Conservation (phyloP, 2,888 invertebrate genomes). For the Dolichopus griseipennis region DNA sequence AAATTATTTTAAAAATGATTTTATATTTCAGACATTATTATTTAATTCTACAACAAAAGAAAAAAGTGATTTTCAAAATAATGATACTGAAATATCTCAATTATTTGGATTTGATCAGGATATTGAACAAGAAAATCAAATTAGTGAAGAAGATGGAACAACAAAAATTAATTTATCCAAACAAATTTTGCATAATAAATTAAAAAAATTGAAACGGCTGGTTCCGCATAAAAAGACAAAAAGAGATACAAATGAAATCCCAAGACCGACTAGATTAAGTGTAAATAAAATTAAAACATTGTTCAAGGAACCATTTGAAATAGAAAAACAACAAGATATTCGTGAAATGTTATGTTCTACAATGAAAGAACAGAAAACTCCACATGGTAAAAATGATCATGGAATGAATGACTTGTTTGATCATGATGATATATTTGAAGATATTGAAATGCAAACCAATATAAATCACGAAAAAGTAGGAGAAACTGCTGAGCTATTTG, state of each 20-base stretch:
- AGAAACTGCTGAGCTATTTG: neutral
- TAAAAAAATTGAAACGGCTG: conserved; percentile 28
- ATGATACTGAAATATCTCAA: conserved; percentile 15
- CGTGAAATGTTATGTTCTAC: conserved; percentile 36
- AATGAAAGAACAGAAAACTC: conserved; percentile 23
- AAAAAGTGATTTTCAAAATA: too few species aligned
- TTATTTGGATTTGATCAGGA: conserved; percentile 33
- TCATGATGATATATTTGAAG: conserved; percentile 12
- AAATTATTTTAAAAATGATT: too few species aligned
- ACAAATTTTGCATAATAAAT: conserved; percentile 26
- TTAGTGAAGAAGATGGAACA: conserved; percentile 8
- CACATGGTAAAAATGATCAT: neutral
- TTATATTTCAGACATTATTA: too few species aligned
- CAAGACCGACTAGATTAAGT: conserved; percentile 14
- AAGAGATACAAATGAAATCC: conserved; percentile 16
- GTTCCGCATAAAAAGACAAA: conserved; percentile 23
- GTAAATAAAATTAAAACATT: conserved; percentile 17
- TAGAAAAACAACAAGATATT: conserved; percentile 27
- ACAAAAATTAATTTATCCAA: conserved; percentile 14
- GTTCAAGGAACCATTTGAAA: conserved; percentile 24
- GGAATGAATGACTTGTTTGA: conserved; percentile 14
- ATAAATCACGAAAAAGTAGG: conserved; percentile 11
- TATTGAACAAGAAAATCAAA: conserved; percentile 16
- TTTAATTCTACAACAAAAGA: too few species aligned
- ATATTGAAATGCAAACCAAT: conserved; percentile 19